Base-by-base conservation (phyloP, 2,113 vertebrate species). In the Protomyctophum bolini region DNA sequence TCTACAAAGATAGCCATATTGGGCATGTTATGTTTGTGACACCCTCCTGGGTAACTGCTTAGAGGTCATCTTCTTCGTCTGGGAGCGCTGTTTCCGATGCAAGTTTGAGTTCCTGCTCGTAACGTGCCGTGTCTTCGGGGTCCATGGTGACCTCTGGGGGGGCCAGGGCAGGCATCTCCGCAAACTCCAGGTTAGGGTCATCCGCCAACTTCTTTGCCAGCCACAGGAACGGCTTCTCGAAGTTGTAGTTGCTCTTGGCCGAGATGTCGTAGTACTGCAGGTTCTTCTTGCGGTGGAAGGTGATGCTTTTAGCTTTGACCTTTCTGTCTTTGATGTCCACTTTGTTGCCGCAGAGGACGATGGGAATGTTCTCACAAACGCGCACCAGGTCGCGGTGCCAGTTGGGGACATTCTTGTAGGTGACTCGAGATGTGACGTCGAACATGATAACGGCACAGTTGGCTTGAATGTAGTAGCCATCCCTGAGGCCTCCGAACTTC, bases 401-500 rank as follows among this genome's bases (percentile, higher is more conserved):
- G 75, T 99, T 99, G 1, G 98, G 98, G 82, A 99, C 98, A 6
- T 99, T 99, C 92, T 99, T 99, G 89, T 99, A 99, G 70, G 98
- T 99, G 75, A 99, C 97, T 87, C 98, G 94, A 46, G 97, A 99
- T 70, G 97, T 99, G 73, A 99, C 98, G 41, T 99, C 98, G 68
- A 99, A 99, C 98, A 99, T 99, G 73, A 99, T 99, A 83, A 99
- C 97, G 66, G 98, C 98, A 92, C 98, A 99, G 85, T 99, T 97
- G 93, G 97, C 98, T 94, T 99, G 98, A 81, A 99, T 99, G 70
- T 98, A 99, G 72, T 99, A 99, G 47, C 98, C 98, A 77, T 99
- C 98, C 80, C 97, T 85, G 82, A 99, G 93, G 1, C 98, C 98
- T 63, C 98, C 97, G 75, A 99, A 99, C 69, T 99, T 99, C 90